phyloP scores from a whole-genome alignment of 2,113 vertebrate species.

The Amblyornis subalaris region DNA sequence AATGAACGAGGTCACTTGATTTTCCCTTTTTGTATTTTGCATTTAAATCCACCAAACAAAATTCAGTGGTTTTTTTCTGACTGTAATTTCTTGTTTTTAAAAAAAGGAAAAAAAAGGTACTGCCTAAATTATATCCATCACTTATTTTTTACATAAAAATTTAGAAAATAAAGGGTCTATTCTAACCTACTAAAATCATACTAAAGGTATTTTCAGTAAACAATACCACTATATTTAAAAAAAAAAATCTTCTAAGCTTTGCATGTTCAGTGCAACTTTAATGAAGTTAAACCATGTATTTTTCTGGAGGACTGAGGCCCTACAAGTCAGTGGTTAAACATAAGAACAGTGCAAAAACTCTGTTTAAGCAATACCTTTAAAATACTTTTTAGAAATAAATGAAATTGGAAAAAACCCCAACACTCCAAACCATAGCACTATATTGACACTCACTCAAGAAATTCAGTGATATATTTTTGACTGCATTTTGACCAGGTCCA shows the following conservation, averaged over 20 bases:
- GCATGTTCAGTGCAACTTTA: background rate
- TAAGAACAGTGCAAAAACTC: background rate
- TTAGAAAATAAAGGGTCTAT: background rate
- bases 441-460: constrained; percentile 87
- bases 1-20: background rate
- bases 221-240: background rate
- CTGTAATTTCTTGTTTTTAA: background rate
- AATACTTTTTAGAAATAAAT: background rate
- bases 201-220: background rate
- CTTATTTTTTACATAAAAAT: background rate
- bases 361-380: background rate
- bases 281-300: background rate
- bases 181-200: background rate
- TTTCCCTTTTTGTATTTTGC: background rate
- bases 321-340: background rate
- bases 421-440: background rate
- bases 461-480: constrained; percentile 96
- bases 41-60: background rate
- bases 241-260: background rate
- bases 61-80: background rate
- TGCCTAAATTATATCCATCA: background rate
- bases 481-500: constrained; percentile 99
- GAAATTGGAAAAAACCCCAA: background rate
- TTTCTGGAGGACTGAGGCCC: background rate
- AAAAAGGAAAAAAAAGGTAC: background rate